Percentiles rank a stretch among this genome's conserved stretches.
phyloP scores from a whole-genome alignment of 2,888 invertebrate species.

The Chirona hameri region DNA sequence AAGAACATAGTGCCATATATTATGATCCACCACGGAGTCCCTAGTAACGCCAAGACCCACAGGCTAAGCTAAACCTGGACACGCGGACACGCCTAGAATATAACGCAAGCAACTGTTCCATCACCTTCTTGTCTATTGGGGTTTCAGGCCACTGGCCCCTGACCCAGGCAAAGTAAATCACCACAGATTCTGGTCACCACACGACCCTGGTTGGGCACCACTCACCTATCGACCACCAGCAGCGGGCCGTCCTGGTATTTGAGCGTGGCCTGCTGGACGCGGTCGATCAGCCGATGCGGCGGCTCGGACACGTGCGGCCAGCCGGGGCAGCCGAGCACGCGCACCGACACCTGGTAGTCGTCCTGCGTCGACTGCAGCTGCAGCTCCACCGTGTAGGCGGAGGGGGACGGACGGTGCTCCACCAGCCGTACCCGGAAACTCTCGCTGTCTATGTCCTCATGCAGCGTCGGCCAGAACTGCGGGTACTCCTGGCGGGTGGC shows the following conservation, averaged over 20 bases:
- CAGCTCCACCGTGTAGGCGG: slow-evolving; percentile 35
- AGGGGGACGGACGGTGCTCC: not conserved
- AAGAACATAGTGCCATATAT: too few relatives aligned
- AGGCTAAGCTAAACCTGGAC: too few relatives aligned
- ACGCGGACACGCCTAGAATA: too few relatives aligned
- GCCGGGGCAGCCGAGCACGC: slow-evolving; percentile 77
- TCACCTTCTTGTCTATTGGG: too few relatives aligned
- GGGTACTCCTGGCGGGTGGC: slow-evolving; percentile 42
- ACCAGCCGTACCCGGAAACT: slow-evolving; percentile 40
- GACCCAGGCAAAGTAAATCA: too few relatives aligned
- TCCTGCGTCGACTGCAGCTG: slow-evolving; percentile 62
- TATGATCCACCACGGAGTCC: too few relatives aligned
- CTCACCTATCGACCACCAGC: slow-evolving; percentile 86
- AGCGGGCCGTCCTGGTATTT: slow-evolving; percentile 88
- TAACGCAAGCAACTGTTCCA: too few relatives aligned
- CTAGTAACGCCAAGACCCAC: too few relatives aligned
- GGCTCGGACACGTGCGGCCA: slow-evolving; percentile 73
- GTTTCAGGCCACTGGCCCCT: too few relatives aligned
- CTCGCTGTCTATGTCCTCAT: slow-evolving; percentile 43
- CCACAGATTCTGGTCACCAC: too few relatives aligned
- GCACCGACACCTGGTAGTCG: slow-evolving; percentile 87
- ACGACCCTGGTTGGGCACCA: not conserved
- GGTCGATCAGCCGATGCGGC: slow-evolving; percentile 75
- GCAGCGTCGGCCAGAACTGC: slow-evolving; percentile 44
- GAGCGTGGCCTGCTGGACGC: slow-evolving; percentile 75